These are phyloP conservation scores for Potamarius usumacintae DNA, from an alignment of 2,113 vertebrate genomes.

Conservation along the genomic window DNA sequence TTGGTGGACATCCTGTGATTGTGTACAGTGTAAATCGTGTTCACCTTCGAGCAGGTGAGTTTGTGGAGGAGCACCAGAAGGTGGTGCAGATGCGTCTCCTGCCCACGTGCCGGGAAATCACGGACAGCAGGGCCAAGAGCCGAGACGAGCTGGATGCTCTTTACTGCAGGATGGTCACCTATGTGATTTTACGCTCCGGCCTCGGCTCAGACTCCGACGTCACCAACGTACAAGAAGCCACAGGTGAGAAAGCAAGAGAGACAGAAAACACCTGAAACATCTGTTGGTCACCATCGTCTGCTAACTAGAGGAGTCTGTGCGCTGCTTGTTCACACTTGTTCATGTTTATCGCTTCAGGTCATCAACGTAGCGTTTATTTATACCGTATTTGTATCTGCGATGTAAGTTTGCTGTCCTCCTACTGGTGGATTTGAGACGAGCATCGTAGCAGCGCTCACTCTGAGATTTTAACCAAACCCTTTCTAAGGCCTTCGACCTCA, in stretches of 20 bases:
- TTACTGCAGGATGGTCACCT: conserved; percentile 79
- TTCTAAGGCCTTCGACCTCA: no score
- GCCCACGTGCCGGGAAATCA: conserved; percentile 78
- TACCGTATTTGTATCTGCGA: no score
- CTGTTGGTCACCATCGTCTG: no score
- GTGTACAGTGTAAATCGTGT: neutral
- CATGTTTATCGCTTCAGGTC: no score
- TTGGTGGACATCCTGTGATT: neutral
- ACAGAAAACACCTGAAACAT: neutral
- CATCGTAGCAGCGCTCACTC: no score
- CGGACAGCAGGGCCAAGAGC: conserved; percentile 67
- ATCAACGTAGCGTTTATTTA: no score
- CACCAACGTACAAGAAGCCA: conserved; percentile 56
- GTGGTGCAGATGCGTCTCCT: conserved; percentile 74
- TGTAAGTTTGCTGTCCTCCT: no score
- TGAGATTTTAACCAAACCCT: no score
- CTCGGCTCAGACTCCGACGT: conserved; percentile 60
- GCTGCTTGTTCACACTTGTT: no score
- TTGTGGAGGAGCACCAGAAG: conserved; percentile 77
- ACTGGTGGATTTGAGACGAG: no score
- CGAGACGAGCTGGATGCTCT: conserved; percentile 74
- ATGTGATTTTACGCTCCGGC: conserved; percentile 77
- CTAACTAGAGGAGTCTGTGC: neutral
- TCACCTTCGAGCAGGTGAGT: conserved; percentile 74
- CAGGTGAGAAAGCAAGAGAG: conserved; percentile 54